Conservation (phyloP, 2,797 vertebrate species). For the Rhadinocentrus ornatus region DNA sequence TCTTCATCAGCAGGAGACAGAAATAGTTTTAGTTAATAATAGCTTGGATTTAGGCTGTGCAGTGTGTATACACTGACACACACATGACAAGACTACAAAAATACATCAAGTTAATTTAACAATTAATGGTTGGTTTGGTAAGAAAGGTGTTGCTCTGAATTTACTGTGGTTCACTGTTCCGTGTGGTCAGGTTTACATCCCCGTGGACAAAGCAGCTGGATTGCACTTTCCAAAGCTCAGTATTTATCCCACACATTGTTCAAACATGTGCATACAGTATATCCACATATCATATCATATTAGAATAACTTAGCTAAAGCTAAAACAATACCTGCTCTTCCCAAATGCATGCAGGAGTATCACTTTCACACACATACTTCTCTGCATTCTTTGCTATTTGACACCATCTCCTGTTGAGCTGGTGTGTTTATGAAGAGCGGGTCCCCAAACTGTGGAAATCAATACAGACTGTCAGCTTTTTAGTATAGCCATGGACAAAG, state of each 20-base stretch:
- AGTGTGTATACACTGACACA: conserved; percentile 34
- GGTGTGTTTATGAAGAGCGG: conserved; percentile 42
- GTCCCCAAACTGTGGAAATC: conserved; percentile 66
- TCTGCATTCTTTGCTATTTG: conserved; percentile 9
- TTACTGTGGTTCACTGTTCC: conserved; percentile 61
- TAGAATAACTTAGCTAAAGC: too few species aligned
- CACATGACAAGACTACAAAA: conserved; percentile 33
- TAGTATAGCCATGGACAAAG: conserved; percentile 55
- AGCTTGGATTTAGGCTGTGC: conserved; percentile 24
- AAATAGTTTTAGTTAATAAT: conserved; percentile 40
- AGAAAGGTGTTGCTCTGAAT: conserved; percentile 57
- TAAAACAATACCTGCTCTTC: conserved; percentile 17
- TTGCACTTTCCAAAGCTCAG: conserved; percentile 63
- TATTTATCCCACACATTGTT: conserved; percentile 29
- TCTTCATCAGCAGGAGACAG: conserved; percentile 48
- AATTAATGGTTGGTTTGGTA: conserved; percentile 43
- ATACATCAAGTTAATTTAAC: conserved; percentile 23
- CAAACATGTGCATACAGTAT: not conserved
- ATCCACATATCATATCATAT: not conserved
- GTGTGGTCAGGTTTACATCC: conserved; percentile 62
- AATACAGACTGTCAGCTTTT: conserved; percentile 74
- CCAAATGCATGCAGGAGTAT: conserved; percentile 7
- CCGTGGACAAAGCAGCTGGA: conserved; percentile 60
- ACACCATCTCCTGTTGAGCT: conserved; percentile 20
- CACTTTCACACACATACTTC: conserved; percentile 6